Base-by-base conservation (phyloP, 1,140 invertebrate genomes). In the Leptinotarsa lineolata region DNA sequence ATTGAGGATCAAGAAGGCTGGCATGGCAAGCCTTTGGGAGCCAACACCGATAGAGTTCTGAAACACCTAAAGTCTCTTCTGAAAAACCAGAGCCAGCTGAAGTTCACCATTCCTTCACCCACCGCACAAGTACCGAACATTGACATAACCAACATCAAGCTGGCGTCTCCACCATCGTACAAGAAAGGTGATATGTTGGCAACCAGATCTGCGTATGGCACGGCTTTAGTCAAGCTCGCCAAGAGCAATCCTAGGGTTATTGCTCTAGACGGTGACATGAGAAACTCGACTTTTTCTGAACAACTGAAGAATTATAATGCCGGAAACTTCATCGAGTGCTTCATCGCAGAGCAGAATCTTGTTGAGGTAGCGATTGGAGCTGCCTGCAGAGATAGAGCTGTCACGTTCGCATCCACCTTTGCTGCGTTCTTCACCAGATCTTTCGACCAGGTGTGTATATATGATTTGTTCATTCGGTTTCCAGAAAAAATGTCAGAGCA, bases 341-440 rank as follows among this genome's bases (percentile, higher is more conserved):
- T 94, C 86, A 99, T 99, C 83, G 97, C 98, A 66, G 98, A 99
- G 85, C 98, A 99, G 88, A 99, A 99, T 86, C 85, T 98, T 78
- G 95, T 98, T 76, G 97, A 97, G 46, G 95, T 99, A 72, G 97
- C 94, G 1, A 95, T 98, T 79, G 98, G 98, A 39, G 90, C 92
- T 39, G 92, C 93, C 59, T 97, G 95, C 81, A 89, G 97, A 75
- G 91, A 95, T 80, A 89, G 97, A 68, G 92, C 94, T 8, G 90
- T 99, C 46, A 90, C 95, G 12, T 99, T 99, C 84, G 93, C 92
- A 8, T 97, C 96, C 24, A 98, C 98, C 2, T 99, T 99, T 87
- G 97, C 97, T 59, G 94, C 95, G 4, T 99, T 99, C 90, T 95
- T 99, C 81, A 94, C 95, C 0, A 90, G 97, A 81, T 95, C 96